phyloP scores from a whole-genome alignment of 2,797 vertebrate genomes.

The Vireo griseus region DNA sequence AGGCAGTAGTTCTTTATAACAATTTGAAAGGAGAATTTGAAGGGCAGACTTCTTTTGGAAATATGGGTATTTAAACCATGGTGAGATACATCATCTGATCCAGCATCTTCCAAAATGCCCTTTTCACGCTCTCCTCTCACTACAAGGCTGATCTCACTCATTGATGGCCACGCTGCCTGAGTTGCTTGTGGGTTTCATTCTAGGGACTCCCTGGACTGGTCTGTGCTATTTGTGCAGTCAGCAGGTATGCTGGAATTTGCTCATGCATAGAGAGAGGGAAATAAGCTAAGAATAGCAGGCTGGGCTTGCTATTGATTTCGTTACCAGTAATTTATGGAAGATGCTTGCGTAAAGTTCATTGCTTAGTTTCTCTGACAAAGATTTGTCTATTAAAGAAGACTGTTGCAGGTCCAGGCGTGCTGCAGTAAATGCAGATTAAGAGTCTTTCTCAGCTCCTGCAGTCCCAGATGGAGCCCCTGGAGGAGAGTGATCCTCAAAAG shows the following conservation, averaged over 20 bases:
- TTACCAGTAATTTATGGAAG: background rate
- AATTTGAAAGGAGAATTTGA: background rate
- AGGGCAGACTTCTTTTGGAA: background rate
- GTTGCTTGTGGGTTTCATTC: background rate
- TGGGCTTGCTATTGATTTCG: background rate
- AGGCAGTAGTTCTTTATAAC: background rate
- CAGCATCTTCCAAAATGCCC: background rate
- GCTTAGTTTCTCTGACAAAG: constrained; percentile 17
- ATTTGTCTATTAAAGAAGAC: constrained; percentile 20
- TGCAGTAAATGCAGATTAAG: background rate
- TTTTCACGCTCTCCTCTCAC: background rate
- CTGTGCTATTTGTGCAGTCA: background rate
- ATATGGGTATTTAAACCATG: background rate
- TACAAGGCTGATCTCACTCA: background rate
- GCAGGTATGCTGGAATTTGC: background rate
- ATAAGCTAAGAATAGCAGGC: background rate
- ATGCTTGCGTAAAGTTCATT: constrained; percentile 17
- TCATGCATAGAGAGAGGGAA: background rate
- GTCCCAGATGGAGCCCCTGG: background rate
- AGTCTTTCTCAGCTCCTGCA: background rate
- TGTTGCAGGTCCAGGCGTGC: background rate
- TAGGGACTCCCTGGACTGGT: background rate
- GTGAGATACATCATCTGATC: background rate
- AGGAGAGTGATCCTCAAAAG: background rate
- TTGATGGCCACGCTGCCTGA: fast-evolving